Percentiles rank a stretch among this genome's conserved stretches.
Conservation (phyloP, 2,888 invertebrate species). For the Drosophila bunnanda region DNA sequence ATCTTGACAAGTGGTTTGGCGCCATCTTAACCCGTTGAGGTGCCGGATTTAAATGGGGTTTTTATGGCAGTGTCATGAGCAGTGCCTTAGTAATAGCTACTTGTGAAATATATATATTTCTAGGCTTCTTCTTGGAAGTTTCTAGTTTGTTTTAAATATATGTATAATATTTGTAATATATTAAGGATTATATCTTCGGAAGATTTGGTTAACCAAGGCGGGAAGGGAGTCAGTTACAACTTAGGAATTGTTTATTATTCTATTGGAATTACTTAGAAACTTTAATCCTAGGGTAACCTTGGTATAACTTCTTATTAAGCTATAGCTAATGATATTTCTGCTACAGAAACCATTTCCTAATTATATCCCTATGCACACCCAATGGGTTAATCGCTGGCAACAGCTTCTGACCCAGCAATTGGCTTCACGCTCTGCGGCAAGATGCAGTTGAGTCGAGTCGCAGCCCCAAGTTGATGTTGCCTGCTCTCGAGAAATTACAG, state of each 20-base stretch:
- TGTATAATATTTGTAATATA: not conserved
- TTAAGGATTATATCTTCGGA: not conserved
- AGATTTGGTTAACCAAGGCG: too few relatives aligned
- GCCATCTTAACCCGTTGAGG: conserved; percentile 50
- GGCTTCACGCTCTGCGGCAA: conserved; percentile 34
- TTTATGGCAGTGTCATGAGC: not conserved
- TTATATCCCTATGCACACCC: not conserved
- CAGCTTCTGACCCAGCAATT: conserved; percentile 19
- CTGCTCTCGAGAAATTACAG: conserved; percentile 79
- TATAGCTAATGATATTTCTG: not conserved
- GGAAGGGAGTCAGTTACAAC: too few relatives aligned
- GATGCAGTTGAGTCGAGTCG: conserved; percentile 24
- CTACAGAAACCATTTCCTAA: not conserved
- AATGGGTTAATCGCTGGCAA: conserved; percentile 30
- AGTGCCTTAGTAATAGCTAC: not conserved
- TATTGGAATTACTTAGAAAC: not conserved
- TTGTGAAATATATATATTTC: not conserved
- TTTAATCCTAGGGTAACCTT: not conserved
- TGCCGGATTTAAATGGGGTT: conserved; percentile 1
- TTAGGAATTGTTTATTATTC: not conserved
- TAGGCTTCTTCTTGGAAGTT: not conserved
- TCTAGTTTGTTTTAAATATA: not conserved
- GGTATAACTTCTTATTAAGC: not conserved
- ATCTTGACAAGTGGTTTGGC: conserved; percentile 78
- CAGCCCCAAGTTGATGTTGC: conserved; percentile 36